Base-by-base conservation (phyloP, 2,888 invertebrate genomes). In the Alloplasta piceator region DNA sequence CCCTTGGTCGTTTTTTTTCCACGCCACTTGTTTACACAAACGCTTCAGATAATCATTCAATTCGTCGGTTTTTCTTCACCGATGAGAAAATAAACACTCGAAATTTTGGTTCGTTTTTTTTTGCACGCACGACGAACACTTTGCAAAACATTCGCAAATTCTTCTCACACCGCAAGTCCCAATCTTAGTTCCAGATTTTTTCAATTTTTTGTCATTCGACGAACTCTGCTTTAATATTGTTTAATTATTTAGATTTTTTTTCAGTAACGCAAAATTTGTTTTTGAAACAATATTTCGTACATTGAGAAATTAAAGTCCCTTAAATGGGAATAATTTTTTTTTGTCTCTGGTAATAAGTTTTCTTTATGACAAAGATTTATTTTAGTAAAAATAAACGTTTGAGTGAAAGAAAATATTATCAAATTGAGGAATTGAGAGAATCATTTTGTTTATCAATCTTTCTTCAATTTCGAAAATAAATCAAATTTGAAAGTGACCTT, bases 91-190 rank as follows among this genome's bases (percentile, higher is more conserved):
- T 10, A 66, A 10, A 43, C 1, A 50, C 36, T 5, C 48, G 38
- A 66, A 50, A 48, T 41, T 26, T 55, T 36, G 43, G 12, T 43
- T 68, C n/a, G 43, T 43, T 12, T n/a, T n/a, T 46, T 36, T 58
- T 36, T 36, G 12, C 58, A 38, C 58, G 16, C 36, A 70, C 68
- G 43, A 46, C 36, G 43, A 68, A 68, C 56, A 68, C 56, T 12
- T 12, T 26, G 56, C 14, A n/a, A 46, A 9, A 46, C 46, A 58
- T 52, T 67, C 39, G 52, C 6, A n/a, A 16, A n/a, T 67, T 39
- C 16, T 67, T 67, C 10, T 36, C 55, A 9, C 6, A 41, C 4
- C 56, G 26, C 48, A 7, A 10, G 9, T 36, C 5, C 36, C 7
- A 9, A 70, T 38, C 38, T 48, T 70, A 12, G 5, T 38, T 12